Evolutionary conservation across 2,888 invertebrate species (phyloP), one percentile per base, ranked within the genome.

Genomic region (Zele albiditarsus): DNA sequence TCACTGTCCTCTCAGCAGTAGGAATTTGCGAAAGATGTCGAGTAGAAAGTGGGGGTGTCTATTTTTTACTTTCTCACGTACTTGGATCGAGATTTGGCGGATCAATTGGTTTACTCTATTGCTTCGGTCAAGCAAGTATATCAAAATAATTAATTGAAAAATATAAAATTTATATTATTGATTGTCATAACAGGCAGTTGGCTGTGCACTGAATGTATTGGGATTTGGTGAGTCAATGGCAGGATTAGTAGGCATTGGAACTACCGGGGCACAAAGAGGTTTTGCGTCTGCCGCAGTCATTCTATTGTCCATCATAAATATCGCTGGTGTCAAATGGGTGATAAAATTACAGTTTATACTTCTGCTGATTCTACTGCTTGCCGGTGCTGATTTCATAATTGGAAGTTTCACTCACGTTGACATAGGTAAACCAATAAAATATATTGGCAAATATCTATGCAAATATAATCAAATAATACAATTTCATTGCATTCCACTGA

Each of bases 251-350:
- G 93, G 94, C 12, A 90, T 93, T 16, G 91, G 93, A 46, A 94
- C 92, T 73, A 92, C 92, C 77, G 96, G 96, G 95, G 94, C 96
- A 8, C 95, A 97, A 66, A 92, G 97, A 84, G 94, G 94, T 3
- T 96, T 98, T 88, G 98, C 97, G 10, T 93, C 96, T 72, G 94
- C 94, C 6, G 97, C 98, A 63, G 95, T 98, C 1, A 90, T 98
- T 63, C 90, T 97, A 49, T 91, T 98, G 23, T 94, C 97, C 73
- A 93, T 95, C 78, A 97, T 98, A 81, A 98, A 99, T 90, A 92
- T 98, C 58, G 98, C 98, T 31, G 98, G 98, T 57, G 98, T 99
- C 0, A 98, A 98, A 89, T 98, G 98, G 98, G 98, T 99, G 31
- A 95, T 99, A 74, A 97, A 98, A 86, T 90, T 98, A 72, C 98